These are phyloP conservation scores for Molothrus ater DNA, from an alignment of 2,797 vertebrate species.

Conservation along the genomic window DNA sequence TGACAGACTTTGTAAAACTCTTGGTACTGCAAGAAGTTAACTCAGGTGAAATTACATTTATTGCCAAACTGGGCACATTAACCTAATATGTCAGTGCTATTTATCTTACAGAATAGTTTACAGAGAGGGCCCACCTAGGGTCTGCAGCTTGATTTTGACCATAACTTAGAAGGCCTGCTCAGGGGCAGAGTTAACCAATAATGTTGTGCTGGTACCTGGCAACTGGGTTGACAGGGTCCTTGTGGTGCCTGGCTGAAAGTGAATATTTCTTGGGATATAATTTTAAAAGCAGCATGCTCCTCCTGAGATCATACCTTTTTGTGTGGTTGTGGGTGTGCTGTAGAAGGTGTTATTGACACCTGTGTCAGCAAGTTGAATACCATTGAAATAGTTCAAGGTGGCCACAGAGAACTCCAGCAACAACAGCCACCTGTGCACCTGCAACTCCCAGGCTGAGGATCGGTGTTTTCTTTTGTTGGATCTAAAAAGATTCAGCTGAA, in stretches of 20 bases:
- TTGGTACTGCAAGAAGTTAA: neutral
- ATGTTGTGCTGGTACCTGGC: neutral
- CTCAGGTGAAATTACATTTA: neutral
- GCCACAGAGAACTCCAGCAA: neutral
- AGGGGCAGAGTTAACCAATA: neutral
- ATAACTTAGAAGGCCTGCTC: neutral
- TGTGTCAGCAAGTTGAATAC: neutral
- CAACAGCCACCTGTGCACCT: neutral
- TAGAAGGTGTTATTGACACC: neutral
- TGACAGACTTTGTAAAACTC: neutral
- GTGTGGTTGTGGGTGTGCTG: neutral
- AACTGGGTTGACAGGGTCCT: fast-evolving
- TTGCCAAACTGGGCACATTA: neutral
- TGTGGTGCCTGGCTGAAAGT: neutral
- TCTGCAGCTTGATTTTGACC: neutral
- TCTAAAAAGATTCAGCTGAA: neutral
- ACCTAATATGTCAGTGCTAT: no score
- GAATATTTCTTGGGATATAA: neutral
- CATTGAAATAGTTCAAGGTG: neutral
- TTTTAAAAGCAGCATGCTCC: neutral
- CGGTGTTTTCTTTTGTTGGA: neutral
- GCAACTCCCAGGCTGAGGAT: neutral
- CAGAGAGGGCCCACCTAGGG: neutral
- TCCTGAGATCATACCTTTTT: neutral
- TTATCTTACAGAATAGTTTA: neutral